Evolutionary conservation across 2,113 vertebrate genomes (phyloP).

Genomic region (Dissostichus mawsoni): DNA sequence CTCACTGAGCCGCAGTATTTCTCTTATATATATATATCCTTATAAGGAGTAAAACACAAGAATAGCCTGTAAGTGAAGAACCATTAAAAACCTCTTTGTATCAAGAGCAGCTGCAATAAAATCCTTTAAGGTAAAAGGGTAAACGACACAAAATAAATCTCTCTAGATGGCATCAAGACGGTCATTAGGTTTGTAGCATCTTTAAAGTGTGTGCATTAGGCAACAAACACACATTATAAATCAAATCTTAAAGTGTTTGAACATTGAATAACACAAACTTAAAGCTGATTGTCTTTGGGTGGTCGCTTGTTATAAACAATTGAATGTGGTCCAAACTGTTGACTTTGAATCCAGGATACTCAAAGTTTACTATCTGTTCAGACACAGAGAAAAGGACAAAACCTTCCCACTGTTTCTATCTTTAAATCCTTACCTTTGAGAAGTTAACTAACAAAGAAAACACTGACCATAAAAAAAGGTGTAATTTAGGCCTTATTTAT

Average conservation of each 20-base stretch:
- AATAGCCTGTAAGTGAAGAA: constrained; percentile 11
- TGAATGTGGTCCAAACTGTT: not conserved
- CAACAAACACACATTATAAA: not conserved
- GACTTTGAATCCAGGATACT: constrained; percentile 26
- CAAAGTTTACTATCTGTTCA: not conserved
- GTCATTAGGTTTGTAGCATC: not conserved
- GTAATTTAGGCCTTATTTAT: no score
- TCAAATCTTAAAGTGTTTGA: not conserved
- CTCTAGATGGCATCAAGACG: not conserved
- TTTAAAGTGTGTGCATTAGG: not conserved
- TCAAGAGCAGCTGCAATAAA: constrained; percentile 36
- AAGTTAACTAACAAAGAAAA: not conserved
- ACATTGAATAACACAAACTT: not conserved
- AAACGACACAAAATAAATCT: not conserved
- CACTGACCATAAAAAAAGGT: no score
- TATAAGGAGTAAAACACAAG: constrained; percentile 54
- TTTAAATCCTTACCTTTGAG: constrained; percentile 12
- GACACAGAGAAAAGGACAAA: constrained; percentile 8
- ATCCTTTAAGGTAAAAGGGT: not conserved
- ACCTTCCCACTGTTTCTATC: constrained; percentile 13
- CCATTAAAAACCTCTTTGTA: constrained; percentile 23
- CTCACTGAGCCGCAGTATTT: constrained; percentile 36
- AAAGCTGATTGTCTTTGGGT: not conserved
- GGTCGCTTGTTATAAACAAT: constrained; percentile 22
- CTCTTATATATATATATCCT: constrained; percentile 40